Base-by-base conservation (phyloP, 2,113 vertebrate genomes). In the Pseudorasbora parva region DNA sequence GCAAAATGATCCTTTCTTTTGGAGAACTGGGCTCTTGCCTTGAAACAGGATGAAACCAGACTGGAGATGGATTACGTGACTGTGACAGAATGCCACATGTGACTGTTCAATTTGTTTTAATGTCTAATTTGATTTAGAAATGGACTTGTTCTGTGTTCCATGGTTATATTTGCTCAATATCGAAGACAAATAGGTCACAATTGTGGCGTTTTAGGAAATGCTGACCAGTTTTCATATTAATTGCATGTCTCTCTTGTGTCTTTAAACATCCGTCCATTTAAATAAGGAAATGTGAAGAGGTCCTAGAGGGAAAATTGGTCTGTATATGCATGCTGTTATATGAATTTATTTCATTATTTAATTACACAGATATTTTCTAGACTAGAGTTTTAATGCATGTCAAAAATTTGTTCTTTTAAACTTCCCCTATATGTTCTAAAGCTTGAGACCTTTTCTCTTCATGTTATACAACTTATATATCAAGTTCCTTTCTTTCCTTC, bases 1-100 rank as follows among this genome's bases (percentile, higher is more conserved):
- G 19, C 73, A 57, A 90, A 81, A 37, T 83, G 43, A 57, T 33
- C 78, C 89, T 92, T 90, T 83, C 74, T 45, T 85, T 81, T 68
- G 86, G 74, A 89, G 84, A 88, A 78, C 78, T 62, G 56, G 73
- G 56, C 17, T 84, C 68, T 68, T 74, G 17, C n/a, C 74, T 51
- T 43, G 77, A 85, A 41, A 83, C 23, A 68, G 83, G 78, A 82
- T 87, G 78, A 88, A 75, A 51, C 74, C 54, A 64, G n/a, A 59
- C 23, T 15, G 12, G 56, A 75, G 19, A 74, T 69, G 30, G 15
- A 37, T 37, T 49, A 19, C 23, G 17, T 30, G 19, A 62, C 66
- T 51, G 37, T 84, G 43, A 76, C 57, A 33, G 23, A 83, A 49
- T 60, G 37, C 59, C 25, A n/a, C 72, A 62, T 73, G 54, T 77